These are phyloP conservation scores for Coenonympha glycerion DNA, from an alignment of 2,888 invertebrate genomes.

Conservation along the genomic window DNA sequence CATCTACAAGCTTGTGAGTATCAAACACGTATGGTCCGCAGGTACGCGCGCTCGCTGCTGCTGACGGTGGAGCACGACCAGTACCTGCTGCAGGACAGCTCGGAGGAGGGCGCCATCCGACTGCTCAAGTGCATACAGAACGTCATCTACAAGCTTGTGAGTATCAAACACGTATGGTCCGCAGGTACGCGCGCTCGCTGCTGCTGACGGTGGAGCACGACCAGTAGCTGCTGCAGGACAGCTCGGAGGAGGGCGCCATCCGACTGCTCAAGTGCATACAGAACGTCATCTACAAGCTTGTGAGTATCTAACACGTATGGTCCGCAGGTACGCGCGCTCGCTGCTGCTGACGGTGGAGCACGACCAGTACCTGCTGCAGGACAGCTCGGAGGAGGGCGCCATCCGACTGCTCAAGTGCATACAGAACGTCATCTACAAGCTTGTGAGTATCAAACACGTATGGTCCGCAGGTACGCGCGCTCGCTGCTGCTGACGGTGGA, in stretches of 20 bases:
- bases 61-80: slow-evolving; percentile 60
- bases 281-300: slow-evolving; percentile 55
- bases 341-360: slow-evolving; percentile 54
- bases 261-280: slow-evolving; percentile 51
- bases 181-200: slow-evolving; percentile 40
- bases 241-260: slow-evolving; percentile 55
- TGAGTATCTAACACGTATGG: no score
- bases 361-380: slow-evolving; percentile 65
- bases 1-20: slow-evolving; percentile 57
- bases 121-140: slow-evolving; percentile 52
- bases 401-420: slow-evolving; percentile 51
- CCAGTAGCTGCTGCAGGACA: slow-evolving; percentile 64
- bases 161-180: no score
- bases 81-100: slow-evolving; percentile 63
- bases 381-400: slow-evolving; percentile 58
- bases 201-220: slow-evolving; percentile 57
- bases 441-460: no score
- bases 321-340: slow-evolving; percentile 36
- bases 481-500: slow-evolving; percentile 56
- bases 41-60: slow-evolving; percentile 43
- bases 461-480: slow-evolving; percentile 22
- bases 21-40: no score
- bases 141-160: slow-evolving; percentile 59
- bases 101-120: slow-evolving; percentile 51
- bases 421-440: slow-evolving; percentile 51